Conservation (phyloP, 2,888 invertebrate genomes). For the Adela reaumurella region DNA sequence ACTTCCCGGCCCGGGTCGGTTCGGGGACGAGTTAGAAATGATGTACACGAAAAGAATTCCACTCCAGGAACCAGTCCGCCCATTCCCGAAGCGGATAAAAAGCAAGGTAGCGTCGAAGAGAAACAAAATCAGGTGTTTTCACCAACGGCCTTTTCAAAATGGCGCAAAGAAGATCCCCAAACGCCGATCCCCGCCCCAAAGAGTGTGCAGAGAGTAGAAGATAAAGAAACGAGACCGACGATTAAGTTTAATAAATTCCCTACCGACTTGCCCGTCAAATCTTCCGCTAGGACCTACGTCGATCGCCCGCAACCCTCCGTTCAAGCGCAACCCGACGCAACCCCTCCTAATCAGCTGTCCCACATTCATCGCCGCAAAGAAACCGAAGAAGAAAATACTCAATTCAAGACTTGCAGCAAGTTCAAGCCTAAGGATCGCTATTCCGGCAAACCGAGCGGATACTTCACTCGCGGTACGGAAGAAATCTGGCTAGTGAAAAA, state of each 20-base stretch:
- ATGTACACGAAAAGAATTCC: slow-evolving; percentile 14
- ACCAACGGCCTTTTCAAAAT: not conserved
- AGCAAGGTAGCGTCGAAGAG: not conserved
- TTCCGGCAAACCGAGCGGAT: slow-evolving; percentile 43
- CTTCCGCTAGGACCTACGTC: slow-evolving; percentile 17
- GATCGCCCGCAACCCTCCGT: slow-evolving; percentile 2
- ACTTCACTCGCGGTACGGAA: slow-evolving; percentile 45
- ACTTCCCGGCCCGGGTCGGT: slow-evolving; percentile 35
- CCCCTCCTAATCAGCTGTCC: not conserved
- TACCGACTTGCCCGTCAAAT: not conserved
- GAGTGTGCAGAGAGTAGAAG: not conserved
- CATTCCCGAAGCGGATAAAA: not conserved
- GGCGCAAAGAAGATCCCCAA: not conserved
- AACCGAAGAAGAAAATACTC: slow-evolving; percentile 29
- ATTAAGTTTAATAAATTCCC: not conserved
- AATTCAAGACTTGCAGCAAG: slow-evolving; percentile 38
- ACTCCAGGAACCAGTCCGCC: not conserved
- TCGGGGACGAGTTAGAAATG: slow-evolving; percentile 23
- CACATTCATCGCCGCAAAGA: no score
- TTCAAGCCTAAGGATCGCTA: slow-evolving; percentile 19
- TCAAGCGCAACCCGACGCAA: not conserved
- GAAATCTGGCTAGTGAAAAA: slow-evolving; percentile 53
- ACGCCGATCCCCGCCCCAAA: not conserved
- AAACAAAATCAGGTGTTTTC: not conserved
- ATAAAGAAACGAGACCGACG: not conserved